phyloP scores from a whole-genome alignment of 1,140 invertebrate genomes.

The Cydia strobilella region DNA sequence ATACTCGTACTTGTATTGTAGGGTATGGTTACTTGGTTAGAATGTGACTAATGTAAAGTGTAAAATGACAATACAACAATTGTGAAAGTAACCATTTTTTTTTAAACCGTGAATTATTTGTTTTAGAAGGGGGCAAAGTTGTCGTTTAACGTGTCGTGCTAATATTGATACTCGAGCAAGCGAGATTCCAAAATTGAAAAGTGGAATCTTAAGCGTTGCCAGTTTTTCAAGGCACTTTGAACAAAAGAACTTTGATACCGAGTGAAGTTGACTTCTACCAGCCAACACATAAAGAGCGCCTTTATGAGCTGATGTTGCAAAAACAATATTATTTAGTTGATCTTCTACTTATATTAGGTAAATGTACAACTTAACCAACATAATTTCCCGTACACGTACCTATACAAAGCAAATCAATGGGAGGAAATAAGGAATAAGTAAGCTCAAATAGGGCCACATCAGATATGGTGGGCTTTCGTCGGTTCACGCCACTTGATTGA shows the following conservation, averaged over 20 bases:
- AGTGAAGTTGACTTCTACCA: too few species aligned
- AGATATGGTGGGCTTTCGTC: conserved; percentile 32
- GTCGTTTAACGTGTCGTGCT: too few species aligned
- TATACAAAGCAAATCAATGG: conserved; percentile 32
- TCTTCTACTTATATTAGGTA: background rate
- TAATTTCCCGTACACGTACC: conserved; percentile 6
- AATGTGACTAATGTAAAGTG: too few species aligned
- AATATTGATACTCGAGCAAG: too few species aligned
- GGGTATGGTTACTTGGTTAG: too few species aligned
- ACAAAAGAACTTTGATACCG: background rate
- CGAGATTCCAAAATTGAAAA: too few species aligned
- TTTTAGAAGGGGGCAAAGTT: background rate
- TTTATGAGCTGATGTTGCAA: too few species aligned
- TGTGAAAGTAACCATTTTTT: background rate
- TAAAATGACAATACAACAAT: background rate
- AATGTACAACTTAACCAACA: background rate
- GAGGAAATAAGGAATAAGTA: conserved; percentile 33
- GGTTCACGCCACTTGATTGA: conserved; percentile 34
- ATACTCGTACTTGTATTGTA: too few species aligned
- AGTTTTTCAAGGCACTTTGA: too few species aligned
- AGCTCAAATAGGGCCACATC: conserved; percentile 33
- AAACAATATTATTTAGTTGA: background rate
- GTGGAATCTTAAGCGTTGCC: too few species aligned
- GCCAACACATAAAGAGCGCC: too few species aligned
- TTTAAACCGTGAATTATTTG: background rate